Base-by-base conservation (phyloP, 2,797 vertebrate species). In the Malacoraja senta region DNA sequence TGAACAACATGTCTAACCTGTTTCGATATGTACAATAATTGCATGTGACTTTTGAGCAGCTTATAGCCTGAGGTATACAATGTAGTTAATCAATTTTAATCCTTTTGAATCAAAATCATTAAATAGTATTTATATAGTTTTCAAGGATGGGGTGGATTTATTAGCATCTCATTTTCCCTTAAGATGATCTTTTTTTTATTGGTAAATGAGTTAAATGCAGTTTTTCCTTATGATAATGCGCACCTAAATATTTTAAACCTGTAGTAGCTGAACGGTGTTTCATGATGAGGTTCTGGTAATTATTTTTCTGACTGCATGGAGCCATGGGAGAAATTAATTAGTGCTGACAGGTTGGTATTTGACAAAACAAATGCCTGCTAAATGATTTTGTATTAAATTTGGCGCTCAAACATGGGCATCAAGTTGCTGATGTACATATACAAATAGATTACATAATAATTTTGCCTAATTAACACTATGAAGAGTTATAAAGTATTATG, bases 291-390 rank as follows among this genome's bases (percentile, higher is more conserved):
- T 10, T 15, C 35, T 10, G n/a, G 71, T 44, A 17, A 76, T 76
- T 38, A 76, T 74, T 38, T 88, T 76, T 76, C 71, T 76, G 29
- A n/a, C 72, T 72, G 72, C 38, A 92, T 72, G 15, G 90, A 91
- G 35, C 38, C 24, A 74, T 92, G 71, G 71, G 90, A 53, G 35
- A 92, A 58, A 76, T 92, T 38, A 76, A 92, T 92, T 76, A 53
- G 58, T 53, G 71, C 38, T 92, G 38, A 72, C 38, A 92, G 71
- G 35, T 76, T 74, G 68, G 72, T 68, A 92, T 44, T 76, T 74
- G 6, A 13, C 38, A 68, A 71, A 91, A 29, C 15, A 58, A 92
- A 68, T 72, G 71, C 38, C 24, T 91, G 17, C 32, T 38, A 72
- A 90, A 90, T 65, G 44, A 88, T 68, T 68, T 35, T 68, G 84